phyloP scores from a whole-genome alignment of 2,113 vertebrate genomes.

The Poeciliopsis prolifica region DNA sequence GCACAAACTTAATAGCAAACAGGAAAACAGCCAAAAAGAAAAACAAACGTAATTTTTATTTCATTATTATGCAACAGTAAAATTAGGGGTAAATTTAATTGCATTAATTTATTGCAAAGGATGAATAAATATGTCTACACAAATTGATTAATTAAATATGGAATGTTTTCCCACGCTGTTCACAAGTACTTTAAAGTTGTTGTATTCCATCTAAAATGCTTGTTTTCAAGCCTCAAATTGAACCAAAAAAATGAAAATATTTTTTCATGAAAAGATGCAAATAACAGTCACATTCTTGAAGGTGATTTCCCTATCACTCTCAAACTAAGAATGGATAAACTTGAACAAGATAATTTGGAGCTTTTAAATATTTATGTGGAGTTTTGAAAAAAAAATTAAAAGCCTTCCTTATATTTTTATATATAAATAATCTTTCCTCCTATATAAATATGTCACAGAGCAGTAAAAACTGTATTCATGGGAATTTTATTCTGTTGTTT shows the following conservation, averaged over 20 bases:
- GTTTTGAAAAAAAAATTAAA: not conserved
- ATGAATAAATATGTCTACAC: too few relatives aligned
- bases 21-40: not conserved
- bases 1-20: slow-evolving; percentile 4
- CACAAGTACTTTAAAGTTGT: not conserved
- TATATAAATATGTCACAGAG: not conserved
- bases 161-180: not conserved
- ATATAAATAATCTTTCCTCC: slow-evolving; percentile 1
- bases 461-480: too few relatives aligned
- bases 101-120: not conserved
- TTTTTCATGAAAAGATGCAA: not conserved
- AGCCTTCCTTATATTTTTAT: not conserved
- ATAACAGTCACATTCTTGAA: not conserved
- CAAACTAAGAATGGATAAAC: not conserved
- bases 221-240: not conserved
- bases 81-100: not conserved
- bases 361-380: not conserved
- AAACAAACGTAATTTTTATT: not conserved
- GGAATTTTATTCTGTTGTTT: not conserved
- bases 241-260: not conserved
- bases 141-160: too few relatives aligned
- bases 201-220: not conserved
- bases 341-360: not conserved
- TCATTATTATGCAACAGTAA: slow-evolving; percentile 8
- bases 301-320: not conserved